Evolutionary conservation across 2,888 invertebrate genomes (phyloP).

Genomic region (Eupithecia subumbrata): DNA sequence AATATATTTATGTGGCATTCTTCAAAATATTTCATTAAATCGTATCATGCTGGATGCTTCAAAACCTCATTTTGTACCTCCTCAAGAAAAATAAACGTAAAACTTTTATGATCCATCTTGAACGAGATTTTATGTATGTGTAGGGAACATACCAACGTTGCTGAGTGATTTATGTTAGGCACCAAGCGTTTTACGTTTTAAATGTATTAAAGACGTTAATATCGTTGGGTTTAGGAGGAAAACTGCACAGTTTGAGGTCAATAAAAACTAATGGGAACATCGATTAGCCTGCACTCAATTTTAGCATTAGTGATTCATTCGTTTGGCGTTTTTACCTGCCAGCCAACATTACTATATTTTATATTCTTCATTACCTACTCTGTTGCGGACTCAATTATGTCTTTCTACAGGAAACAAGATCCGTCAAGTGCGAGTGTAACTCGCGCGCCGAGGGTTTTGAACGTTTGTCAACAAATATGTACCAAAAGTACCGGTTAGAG

Average conservation of each 20-base stretch:
- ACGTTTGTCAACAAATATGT: no score
- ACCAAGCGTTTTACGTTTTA: background rate
- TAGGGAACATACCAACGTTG: background rate
- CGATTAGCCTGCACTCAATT: background rate
- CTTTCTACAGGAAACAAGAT: background rate
- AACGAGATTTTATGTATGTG: constrained; percentile 22
- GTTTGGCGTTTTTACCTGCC: background rate
- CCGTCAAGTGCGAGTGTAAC: no score
- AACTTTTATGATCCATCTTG: constrained; percentile 18
- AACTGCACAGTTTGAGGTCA: background rate
- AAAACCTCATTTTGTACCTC: constrained; percentile 1
- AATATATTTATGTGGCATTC: background rate
- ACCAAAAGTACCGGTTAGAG: no score
- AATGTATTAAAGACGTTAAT: background rate
- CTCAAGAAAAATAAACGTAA: constrained; percentile 17
- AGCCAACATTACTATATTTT: background rate
- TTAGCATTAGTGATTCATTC: background rate
- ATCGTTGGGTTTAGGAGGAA: background rate
- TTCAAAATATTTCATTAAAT: background rate
- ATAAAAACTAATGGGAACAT: background rate
- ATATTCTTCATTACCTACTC: background rate
- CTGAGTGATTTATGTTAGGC: background rate
- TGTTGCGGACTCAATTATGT: background rate
- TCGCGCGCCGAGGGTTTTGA: no score
- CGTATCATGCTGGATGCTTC: background rate